These are phyloP conservation scores for Aleiodes sp. DNA, from an alignment of 1,140 invertebrate genomes.

Conservation along the genomic window DNA sequence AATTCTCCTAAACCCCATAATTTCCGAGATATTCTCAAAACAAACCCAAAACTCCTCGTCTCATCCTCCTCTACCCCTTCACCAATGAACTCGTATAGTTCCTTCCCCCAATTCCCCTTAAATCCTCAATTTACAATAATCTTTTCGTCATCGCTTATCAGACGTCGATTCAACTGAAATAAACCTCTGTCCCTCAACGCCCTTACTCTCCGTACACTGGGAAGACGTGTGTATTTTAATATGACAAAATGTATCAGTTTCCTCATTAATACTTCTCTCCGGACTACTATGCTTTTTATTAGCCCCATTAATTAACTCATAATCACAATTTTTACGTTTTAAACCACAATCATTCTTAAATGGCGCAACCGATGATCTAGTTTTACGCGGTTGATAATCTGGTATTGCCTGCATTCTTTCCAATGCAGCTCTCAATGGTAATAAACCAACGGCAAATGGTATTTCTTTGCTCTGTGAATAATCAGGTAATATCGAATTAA, in stretches of 20 bases:
- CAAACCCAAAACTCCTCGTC: neutral
- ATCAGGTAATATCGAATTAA: slow-evolving; percentile 44
- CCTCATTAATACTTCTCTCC: slow-evolving; percentile 38
- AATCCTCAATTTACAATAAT: neutral
- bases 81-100: no score
- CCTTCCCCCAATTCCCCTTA: no score
- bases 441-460: slow-evolving; percentile 64
- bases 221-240: slow-evolving; percentile 59
- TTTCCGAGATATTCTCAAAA: neutral
- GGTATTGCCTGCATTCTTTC: slow-evolving; percentile 65
- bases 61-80: no score
- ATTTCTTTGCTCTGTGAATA: slow-evolving; percentile 60
- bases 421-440: slow-evolving; percentile 62
- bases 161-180: slow-evolving; percentile 24
- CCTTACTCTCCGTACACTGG: slow-evolving; percentile 36
- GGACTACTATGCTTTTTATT: slow-evolving; percentile 26
- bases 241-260: slow-evolving; percentile 58
- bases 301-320: slow-evolving; percentile 26
- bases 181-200: neutral
- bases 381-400: slow-evolving; percentile 66
- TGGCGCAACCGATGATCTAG: slow-evolving; percentile 59
- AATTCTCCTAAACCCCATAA: neutral
- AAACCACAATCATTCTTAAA: slow-evolving; percentile 46
- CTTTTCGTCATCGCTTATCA: slow-evolving; percentile 31
- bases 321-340: slow-evolving; percentile 47